Evolutionary conservation across 2,113 vertebrate genomes (phyloP).

Genomic region (Melanerpes aurifrons): DNA sequence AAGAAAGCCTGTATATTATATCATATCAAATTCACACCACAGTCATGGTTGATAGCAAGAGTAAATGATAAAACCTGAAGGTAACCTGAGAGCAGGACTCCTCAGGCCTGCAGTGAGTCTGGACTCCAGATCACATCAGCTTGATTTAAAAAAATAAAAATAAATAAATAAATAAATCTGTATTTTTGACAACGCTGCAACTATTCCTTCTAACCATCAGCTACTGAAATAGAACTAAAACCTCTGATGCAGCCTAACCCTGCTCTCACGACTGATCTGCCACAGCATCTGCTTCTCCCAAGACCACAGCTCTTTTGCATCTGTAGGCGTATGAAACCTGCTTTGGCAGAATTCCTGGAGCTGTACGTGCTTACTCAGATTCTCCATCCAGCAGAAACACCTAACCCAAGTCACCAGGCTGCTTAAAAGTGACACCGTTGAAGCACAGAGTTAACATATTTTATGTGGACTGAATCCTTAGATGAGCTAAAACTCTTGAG

Average conservation of each 20-base stretch:
- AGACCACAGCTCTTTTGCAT: conserved; percentile 18
- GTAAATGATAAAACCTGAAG: background rate
- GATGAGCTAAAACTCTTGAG: background rate
- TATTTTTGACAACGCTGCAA: background rate
- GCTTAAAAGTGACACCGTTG: background rate
- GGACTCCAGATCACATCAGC: background rate
- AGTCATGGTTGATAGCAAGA: rapidly evolving
- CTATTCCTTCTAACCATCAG: background rate
- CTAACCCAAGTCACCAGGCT: background rate
- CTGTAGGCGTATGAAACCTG: conserved; percentile 27
- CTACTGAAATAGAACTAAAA: background rate
- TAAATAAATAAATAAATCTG: too few species aligned
- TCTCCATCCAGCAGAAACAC: background rate
- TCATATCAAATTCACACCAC: rapidly evolving
- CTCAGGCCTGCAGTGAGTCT: background rate
- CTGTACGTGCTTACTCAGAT: background rate
- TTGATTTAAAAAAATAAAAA: background rate
- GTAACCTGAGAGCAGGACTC: background rate
- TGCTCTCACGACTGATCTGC: background rate
- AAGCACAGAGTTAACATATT: background rate
- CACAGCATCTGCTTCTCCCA: background rate
- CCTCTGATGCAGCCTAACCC: background rate
- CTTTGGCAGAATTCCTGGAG: conserved; percentile 35
- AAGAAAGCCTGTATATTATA: background rate
- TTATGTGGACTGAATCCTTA: background rate